phyloP scores from a whole-genome alignment of 2,113 vertebrate genomes.

The Apistogramma diplotaenia region DNA sequence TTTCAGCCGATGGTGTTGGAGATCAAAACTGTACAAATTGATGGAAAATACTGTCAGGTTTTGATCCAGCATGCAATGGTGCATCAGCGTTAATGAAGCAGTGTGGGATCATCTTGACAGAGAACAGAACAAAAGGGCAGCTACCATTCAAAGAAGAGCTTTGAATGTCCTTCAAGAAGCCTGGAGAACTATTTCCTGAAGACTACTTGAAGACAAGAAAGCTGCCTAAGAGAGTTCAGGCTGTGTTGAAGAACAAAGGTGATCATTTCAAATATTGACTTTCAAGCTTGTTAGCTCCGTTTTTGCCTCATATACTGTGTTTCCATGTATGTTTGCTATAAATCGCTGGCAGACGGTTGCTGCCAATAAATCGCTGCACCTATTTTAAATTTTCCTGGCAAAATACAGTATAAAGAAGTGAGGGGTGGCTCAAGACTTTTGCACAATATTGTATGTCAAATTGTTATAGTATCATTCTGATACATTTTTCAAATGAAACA shows the following conservation, averaged over 20 bases:
- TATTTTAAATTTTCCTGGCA: not conserved
- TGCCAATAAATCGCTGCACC: not conserved
- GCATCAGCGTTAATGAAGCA: too few species aligned
- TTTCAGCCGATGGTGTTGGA: too few species aligned
- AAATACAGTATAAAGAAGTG: not conserved
- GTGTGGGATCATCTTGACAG: too few species aligned
- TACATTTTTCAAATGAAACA: not conserved
- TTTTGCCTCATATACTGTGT: not conserved
- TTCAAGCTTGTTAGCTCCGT: not conserved
- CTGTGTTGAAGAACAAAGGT: not conserved
- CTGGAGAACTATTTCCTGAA: not conserved
- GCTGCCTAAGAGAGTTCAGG: not conserved
- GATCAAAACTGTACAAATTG: too few species aligned
- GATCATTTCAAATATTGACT: not conserved
- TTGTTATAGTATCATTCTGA: not conserved
- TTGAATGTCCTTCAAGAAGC: too few species aligned
- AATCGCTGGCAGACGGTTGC: too few species aligned
- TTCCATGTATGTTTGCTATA: not conserved
- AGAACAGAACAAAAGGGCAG: too few species aligned
- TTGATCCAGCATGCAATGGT: too few species aligned
- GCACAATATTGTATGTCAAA: not conserved
- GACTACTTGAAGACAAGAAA: not conserved
- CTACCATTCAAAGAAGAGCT: too few species aligned
- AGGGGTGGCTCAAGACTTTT: not conserved
- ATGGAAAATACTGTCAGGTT: too few species aligned